phyloP scores from a whole-genome alignment of 2,888 invertebrate species.

The Tuta absoluta region DNA sequence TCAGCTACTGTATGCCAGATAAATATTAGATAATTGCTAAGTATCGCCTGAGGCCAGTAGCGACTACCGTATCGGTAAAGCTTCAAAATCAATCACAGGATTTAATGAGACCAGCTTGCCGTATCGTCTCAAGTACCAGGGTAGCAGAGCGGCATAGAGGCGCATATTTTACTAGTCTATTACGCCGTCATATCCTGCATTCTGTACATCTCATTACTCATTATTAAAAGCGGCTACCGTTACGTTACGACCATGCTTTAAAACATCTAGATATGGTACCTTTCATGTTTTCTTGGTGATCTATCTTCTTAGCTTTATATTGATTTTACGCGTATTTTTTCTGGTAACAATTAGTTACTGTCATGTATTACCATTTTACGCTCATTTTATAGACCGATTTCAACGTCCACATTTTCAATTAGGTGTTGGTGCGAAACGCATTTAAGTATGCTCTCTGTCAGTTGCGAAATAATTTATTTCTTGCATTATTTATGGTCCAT shows the following conservation, averaged over 20 bases:
- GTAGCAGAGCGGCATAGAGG: slow-evolving; percentile 40
- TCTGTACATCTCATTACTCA: slow-evolving; percentile 70
- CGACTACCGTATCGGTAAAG: slow-evolving; percentile 68
- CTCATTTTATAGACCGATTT: slow-evolving; percentile 11
- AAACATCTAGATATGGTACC: slow-evolving; percentile 41
- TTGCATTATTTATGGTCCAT: slow-evolving; percentile 25
- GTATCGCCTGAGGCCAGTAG: slow-evolving; percentile 52
- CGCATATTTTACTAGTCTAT: slow-evolving; percentile 51
- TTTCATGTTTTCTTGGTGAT: slow-evolving; percentile 13
- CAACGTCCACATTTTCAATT: slow-evolving; percentile 16
- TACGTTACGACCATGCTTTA: slow-evolving; percentile 43
- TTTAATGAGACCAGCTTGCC: slow-evolving; percentile 58
- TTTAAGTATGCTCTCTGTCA: slow-evolving; percentile 23
- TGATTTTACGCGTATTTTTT: neutral
- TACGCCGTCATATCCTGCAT: slow-evolving; percentile 59
- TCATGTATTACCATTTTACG: slow-evolving; percentile 7
- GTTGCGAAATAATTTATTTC: slow-evolving; percentile 19
- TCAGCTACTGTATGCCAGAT: slow-evolving; percentile 28
- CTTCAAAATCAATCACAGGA: slow-evolving; percentile 64
- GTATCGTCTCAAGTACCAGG: slow-evolving; percentile 48
- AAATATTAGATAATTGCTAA: slow-evolving; percentile 34
- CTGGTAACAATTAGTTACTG: slow-evolving; percentile 15
- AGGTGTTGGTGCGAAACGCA: slow-evolving; percentile 10
- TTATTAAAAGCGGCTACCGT: slow-evolving; percentile 74
- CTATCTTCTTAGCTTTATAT: neutral